Conservation (phyloP, 2,113 vertebrate genomes). For the Acanthisitta chloris region DNA sequence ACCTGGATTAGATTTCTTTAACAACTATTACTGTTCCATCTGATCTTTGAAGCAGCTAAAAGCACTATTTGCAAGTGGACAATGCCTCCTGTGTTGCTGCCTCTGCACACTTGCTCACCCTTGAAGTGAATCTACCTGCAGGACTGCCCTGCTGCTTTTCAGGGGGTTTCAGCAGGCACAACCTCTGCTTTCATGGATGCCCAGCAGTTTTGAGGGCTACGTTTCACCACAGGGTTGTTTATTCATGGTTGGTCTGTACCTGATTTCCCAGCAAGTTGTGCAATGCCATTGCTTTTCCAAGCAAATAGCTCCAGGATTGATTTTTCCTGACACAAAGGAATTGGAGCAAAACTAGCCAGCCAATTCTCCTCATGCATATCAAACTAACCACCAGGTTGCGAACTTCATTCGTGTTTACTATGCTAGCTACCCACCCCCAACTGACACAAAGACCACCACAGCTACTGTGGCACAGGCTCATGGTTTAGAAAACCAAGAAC, state of each 20-base stretch:
- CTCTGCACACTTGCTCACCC: neutral
- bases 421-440: accelerated
- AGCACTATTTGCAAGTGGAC: neutral
- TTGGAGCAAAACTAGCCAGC: neutral
- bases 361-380: neutral
- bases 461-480: neutral
- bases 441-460: neutral
- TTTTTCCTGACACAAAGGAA: neutral
- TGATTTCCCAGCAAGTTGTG: accelerated
- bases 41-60: neutral
- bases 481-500: neutral
- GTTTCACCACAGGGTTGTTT: neutral
- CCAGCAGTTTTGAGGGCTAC: neutral
- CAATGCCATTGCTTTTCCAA: neutral
- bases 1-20: neutral
- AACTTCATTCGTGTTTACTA: neutral
- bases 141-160: neutral
- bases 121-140: neutral
- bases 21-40: neutral
- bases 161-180: neutral
- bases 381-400: neutral
- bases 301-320: neutral
- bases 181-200: accelerated
- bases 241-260: neutral
- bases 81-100: neutral